Evolutionary conservation across 30 jellyfish, hydroid and myxozoan genomes (phyloP).

Genomic region (Sanderia malayensis): DNA sequence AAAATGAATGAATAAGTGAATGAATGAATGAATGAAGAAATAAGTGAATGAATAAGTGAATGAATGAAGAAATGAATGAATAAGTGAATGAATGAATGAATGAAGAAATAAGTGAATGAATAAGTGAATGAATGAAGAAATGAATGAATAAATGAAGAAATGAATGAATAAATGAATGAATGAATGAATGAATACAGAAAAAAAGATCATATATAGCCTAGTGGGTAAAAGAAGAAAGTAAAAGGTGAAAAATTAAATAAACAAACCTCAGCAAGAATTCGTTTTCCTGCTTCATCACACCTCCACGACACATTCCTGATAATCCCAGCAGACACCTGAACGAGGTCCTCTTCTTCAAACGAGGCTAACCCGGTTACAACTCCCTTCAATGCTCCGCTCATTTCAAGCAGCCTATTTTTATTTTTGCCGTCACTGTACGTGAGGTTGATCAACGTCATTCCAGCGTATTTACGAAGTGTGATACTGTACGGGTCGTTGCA

Average conservation of each 20-base stretch:
- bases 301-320: constrained; percentile 94
- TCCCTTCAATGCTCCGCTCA: constrained; percentile 77
- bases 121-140: not conserved
- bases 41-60: not conserved
- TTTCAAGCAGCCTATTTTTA: constrained; percentile 62
- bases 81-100: not conserved
- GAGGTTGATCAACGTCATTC: constrained; percentile 93
- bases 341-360: constrained; percentile 93
- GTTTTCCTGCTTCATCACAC: constrained; percentile 78
- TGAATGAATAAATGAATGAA: too few species aligned
- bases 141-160: too few species aligned
- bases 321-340: constrained; percentile 94
- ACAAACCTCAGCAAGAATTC: constrained; percentile 65
- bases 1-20: too few species aligned
- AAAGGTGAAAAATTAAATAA: too few species aligned
- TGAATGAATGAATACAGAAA: not conserved
- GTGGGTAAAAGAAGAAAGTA: too few species aligned
- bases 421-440: constrained; percentile 87
- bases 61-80: not conserved
- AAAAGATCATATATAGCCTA: too few species aligned
- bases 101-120: not conserved
- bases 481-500: constrained; percentile 91
- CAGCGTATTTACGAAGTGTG: constrained; percentile 95
- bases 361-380: constrained; percentile 72
- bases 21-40: too few species aligned